These are phyloP conservation scores for Falco punctatus DNA, from an alignment of 2,113 vertebrate species.

Conservation along the genomic window DNA sequence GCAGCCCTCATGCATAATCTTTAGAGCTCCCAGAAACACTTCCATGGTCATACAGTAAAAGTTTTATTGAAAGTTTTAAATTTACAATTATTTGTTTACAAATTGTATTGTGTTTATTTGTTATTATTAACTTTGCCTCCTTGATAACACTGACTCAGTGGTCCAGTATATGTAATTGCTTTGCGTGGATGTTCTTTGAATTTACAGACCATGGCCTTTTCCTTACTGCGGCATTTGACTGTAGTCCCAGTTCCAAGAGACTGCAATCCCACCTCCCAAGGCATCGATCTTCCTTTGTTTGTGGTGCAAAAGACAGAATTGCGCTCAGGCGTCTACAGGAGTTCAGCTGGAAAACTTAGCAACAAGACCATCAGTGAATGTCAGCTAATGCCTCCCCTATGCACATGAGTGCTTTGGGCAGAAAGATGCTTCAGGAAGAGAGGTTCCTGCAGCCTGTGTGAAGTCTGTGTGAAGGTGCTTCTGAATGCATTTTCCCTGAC, in stretches of 20 bases:
- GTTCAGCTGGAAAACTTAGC: neutral
- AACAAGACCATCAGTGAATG: neutral
- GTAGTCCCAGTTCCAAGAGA: neutral
- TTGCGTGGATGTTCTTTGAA: neutral
- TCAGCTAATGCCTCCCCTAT: rapidly evolving
- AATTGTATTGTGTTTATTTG: neutral
- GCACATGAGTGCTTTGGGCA: neutral
- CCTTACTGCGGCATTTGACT: neutral
- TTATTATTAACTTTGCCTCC: neutral
- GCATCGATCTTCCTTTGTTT: neutral
- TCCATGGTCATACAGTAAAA: neutral
- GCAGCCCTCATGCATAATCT: neutral
- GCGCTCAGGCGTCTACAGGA: neutral
- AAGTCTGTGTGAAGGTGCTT: neutral
- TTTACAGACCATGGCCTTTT: neutral
- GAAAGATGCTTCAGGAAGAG: neutral
- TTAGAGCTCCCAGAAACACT: neutral
- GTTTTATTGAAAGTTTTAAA: neutral
- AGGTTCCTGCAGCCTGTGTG: neutral
- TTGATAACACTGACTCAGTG: neutral
- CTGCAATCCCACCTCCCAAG: neutral
- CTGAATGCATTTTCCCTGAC: neutral
- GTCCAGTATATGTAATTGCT: neutral
- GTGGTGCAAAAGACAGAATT: neutral
- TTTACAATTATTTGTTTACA: neutral